Evolutionary conservation across 2,797 vertebrate species (phyloP), one percentile per base, ranked within the genome.

Genomic region (Pyrocephalus nanus): DNA sequence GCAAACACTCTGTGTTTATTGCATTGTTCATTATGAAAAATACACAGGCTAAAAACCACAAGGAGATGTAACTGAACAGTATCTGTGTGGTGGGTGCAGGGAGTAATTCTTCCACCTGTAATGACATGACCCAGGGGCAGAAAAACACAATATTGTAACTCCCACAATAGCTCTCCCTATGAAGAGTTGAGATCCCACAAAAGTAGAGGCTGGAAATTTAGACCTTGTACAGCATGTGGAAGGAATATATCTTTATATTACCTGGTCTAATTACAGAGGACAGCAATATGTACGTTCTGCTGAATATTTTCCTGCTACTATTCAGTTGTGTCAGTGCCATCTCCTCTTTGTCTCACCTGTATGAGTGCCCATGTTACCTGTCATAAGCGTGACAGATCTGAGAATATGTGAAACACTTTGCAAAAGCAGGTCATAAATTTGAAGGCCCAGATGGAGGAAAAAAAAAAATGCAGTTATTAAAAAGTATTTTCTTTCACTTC

Each of bases 11-110:
- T 2, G 34, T 82, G 86, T 97, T 97, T 97, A 95, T 97, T 97
- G 85, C 92, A 93, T 97, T 98, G 97, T 97, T 98, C 83, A 84
- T 97, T 97, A 97, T 88, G 95, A 97, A 97, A 96, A 97, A 92
- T 90, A 94, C 88, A 84, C 92, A 94, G 86, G 66, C 74, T 97
- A 83, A 94, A 96, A 95, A 81, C 85, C 85, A 69, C 96, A 96
- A 97, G 94, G 90, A 97, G 88, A 93, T 90, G 86, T 84, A 81
- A 91, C 75, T 73, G 81, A 96, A 78, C 70, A 79, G 78, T 87
- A 71, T 96, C 80, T 85, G 77, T 93, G 92, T 65, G 25, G 27
- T 11, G 78, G 71, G 91, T 94, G 66, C 77, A 84, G 84, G 62
- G 91, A 83, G 71, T 90, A 45, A 58, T 91, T 58, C 36, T 95